These are phyloP conservation scores for Tenualosa ilisha DNA, from an alignment of 2,797 vertebrate genomes.

Conservation along the genomic window DNA sequence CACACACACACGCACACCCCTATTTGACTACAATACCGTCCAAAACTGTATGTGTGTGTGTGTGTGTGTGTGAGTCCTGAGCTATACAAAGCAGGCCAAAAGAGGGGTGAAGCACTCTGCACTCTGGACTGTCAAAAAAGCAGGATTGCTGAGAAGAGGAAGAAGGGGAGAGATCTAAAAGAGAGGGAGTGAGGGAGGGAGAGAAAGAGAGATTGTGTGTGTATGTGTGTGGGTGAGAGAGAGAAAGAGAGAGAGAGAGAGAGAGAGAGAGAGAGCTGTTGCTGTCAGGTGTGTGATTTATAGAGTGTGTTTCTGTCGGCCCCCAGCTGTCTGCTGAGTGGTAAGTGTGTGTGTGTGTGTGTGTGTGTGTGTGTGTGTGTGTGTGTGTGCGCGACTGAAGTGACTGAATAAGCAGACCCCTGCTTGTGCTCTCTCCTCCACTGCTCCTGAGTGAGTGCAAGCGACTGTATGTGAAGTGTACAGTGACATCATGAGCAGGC, in stretches of 20 bases:
- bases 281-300: conserved; percentile 54
- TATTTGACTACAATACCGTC: conserved; percentile 54
- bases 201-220: conserved; percentile 23
- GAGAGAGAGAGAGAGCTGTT: conserved; percentile 33
- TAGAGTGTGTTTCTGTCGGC: conserved; percentile 52
- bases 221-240: no score
- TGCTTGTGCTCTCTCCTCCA: background rate
- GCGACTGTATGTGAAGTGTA: background rate
- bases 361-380: background rate
- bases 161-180: conserved; percentile 30
- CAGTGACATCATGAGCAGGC: no score
- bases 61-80: background rate
- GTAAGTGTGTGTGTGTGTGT: conserved; percentile 19
- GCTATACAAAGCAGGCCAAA: conserved; percentile 7
- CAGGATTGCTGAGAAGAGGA: conserved; percentile 29
- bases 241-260: conserved; percentile 2
- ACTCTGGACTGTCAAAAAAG: conserved; percentile 38
- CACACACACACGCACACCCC: conserved; percentile 50
- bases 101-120: conserved; percentile 38
- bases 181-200: conserved; percentile 16
- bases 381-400: background rate
- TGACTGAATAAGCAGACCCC: background rate
- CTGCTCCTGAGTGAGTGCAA: no score
- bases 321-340: conserved; percentile 47
- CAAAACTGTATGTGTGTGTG: conserved; percentile 42